Conservation (phyloP, 23 tunicate genomes). For the Diplosoma virens region DNA sequence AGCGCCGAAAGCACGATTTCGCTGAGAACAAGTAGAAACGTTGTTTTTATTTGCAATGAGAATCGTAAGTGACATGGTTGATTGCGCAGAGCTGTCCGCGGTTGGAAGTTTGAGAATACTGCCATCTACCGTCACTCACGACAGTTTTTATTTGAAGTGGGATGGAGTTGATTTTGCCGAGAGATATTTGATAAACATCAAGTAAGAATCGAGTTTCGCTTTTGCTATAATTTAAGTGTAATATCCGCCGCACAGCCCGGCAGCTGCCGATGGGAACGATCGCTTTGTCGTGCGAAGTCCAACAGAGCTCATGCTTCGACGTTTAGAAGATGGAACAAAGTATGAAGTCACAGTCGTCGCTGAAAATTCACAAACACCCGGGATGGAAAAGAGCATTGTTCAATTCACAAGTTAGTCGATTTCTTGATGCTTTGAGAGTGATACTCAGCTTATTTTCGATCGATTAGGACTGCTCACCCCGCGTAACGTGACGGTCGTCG, state of each 20-base stretch:
- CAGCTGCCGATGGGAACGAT: constrained; percentile 12
- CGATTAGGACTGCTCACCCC: constrained; percentile 74
- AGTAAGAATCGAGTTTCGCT: constrained; percentile 11
- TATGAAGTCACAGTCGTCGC: constrained; percentile 66
- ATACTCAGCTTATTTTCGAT: too few species aligned
- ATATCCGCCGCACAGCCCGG: constrained; percentile 37
- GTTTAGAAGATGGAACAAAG: constrained; percentile 53
- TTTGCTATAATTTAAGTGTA: not conserved
- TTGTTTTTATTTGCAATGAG: not conserved
- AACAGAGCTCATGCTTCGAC: constrained; percentile 26
- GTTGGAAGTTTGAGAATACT: constrained; percentile 48
- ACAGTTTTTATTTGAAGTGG: constrained; percentile 51
- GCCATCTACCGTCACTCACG: constrained; percentile 34
- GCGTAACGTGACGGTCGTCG: constrained; percentile 32
- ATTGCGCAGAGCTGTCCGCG: constrained; percentile 61
- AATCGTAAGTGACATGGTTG: not conserved
- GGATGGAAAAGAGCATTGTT: constrained; percentile 34
- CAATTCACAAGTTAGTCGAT: constrained; percentile 69
- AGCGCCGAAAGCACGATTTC: constrained; percentile 47
- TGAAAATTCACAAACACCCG: constrained; percentile 47
- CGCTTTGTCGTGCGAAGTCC: constrained; percentile 20
- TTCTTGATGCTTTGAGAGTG: not conserved
- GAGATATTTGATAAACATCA: constrained; percentile 37
- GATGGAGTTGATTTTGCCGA: constrained; percentile 35
- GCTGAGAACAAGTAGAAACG: constrained; percentile 61